Evolutionary conservation across 2,888 invertebrate species (phyloP), one percentile per base, ranked within the genome.

Genomic region (Mystacides longicornis): DNA sequence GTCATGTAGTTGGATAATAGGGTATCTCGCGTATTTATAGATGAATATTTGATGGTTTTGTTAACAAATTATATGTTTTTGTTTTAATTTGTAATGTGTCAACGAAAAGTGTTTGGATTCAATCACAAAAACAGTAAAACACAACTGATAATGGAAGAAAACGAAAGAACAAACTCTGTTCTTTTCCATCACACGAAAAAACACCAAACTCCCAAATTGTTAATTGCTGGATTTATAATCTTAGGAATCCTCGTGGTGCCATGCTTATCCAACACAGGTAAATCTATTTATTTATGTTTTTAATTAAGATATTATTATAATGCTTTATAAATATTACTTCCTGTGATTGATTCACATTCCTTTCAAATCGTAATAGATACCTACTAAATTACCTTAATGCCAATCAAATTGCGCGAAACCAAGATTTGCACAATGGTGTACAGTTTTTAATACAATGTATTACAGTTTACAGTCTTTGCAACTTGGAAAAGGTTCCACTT

Each of bases 181-280:
- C n/a, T n/a, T n/a, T n/a, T n/a, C n/a, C n/a, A n/a, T n/a, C n/a
- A n/a, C n/a, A n/a, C n/a, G n/a, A n/a, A n/a, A n/a, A n/a, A n/a
- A n/a, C n/a, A n/a, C n/a, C n/a, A n/a, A n/a, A n/a, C n/a, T n/a
- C n/a, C n/a, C n/a, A n/a, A n/a, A n/a, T n/a, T n/a, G n/a, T 18
- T 42, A 14, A 33, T 45, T 11, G 31, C 48, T 21, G 55, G 58
- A 54, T 55, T 57, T 48, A 42, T 55, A 37, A 23, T 49, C 16
- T 22, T 49, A n/a, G 59, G 42, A 42, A 19, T 56, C 19, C 33
- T 56, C 23, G 45, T 46, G n/a, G 4, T 23, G 5, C 59, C 59
- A 19, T 52, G 59, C 20, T 47, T 43, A n/a, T 55, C 47, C 20
- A 56, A 49, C 16, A 23, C 56, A 59, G 59, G 59, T 58, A 58